phyloP scores from a whole-genome alignment of 2,797 vertebrate species.

The Micromesistius poutassou region DNA sequence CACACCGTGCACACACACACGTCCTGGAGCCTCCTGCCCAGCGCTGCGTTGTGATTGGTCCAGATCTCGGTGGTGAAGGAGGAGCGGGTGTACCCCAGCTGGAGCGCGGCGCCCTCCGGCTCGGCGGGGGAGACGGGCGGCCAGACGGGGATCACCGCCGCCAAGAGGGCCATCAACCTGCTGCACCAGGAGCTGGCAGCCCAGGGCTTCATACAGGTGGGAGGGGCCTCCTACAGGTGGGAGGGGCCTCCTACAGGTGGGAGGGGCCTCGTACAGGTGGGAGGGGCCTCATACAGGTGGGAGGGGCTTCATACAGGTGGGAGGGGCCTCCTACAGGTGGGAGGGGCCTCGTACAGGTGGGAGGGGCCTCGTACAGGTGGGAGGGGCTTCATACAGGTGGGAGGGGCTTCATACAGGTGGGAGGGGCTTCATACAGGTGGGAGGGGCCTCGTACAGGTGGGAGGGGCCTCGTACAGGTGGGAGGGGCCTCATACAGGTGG shows the following conservation, averaged over 20 bases:
- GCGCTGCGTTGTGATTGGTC: conserved; percentile 24
- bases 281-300: conserved; percentile 52
- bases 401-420: no score
- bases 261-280: conserved; percentile 59
- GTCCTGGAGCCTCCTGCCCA: neutral
- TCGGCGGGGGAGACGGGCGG: conserved; percentile 74
- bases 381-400: neutral
- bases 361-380: conserved; percentile 25
- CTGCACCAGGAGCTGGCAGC: conserved; percentile 65
- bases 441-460: conserved; percentile 25
- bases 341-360: conserved; percentile 60
- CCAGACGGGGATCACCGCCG: conserved; percentile 85
- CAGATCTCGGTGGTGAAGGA: conserved; percentile 96
- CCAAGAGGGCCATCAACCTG: conserved; percentile 78
- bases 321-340: neutral
- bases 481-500: conserved; percentile 61
- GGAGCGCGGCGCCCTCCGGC: conserved; percentile 64
- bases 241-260: neutral
- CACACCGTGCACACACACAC: neutral
- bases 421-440: conserved; percentile 65
- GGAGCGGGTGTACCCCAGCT: conserved; percentile 89
- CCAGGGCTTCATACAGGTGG: conserved; percentile 62
- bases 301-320: no score
- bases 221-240: conserved; percentile 25
- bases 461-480: neutral